Base-by-base conservation (phyloP, 2,797 vertebrate species). In the Melanogrammus aeglefinus region DNA sequence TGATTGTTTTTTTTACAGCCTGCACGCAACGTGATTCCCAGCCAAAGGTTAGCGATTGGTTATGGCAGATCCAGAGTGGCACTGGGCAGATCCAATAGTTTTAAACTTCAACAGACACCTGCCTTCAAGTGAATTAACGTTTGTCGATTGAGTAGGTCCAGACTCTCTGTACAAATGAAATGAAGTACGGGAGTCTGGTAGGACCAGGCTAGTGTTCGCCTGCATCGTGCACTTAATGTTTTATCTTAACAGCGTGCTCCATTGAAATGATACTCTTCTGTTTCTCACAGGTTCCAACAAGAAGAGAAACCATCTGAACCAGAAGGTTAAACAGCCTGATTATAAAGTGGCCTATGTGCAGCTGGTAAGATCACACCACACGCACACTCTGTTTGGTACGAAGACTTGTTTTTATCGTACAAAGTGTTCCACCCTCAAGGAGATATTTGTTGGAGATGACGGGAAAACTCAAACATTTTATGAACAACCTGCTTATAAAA, bases 311-410 rank as follows among this genome's bases (percentile, higher is more conserved):
- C 94, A 97, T 85, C 94, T 93, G 79, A 96, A 96, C 80, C 95
- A 96, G 87, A 94, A 90, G 41, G 92, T 97, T 76, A 99, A 99
- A 92, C 90, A 88, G 79, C 97, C 97, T 0, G 98, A 99, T 91
- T 98, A 95, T 91, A 99, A 99, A 93, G 96, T 98, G 0, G 97
- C 97, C 31, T 98, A 98, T 2, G 92, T 99, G 86, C 98, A 99
- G 88, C 90, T 99, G 96, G 97, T 99, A 89, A 97, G 97, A 92
- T 31, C 66, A 57, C 80, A 73, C 66, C 75, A 73, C 75, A 76
- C 57, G 3, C 35, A 36, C 51, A 27, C 63, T 27, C 24, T 12
- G 21, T 69, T 27, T 69, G 27, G 63, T 69, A 24, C 27, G n/a
- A 69, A 63, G 57, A 63, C 12, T 9, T 27, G 63, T 69, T 63